A percentile compares a stretch with the other conserved stretches of the same genome.
phyloP scores from a whole-genome alignment of 2,888 invertebrate genomes.

The Aradus depressus region DNA sequence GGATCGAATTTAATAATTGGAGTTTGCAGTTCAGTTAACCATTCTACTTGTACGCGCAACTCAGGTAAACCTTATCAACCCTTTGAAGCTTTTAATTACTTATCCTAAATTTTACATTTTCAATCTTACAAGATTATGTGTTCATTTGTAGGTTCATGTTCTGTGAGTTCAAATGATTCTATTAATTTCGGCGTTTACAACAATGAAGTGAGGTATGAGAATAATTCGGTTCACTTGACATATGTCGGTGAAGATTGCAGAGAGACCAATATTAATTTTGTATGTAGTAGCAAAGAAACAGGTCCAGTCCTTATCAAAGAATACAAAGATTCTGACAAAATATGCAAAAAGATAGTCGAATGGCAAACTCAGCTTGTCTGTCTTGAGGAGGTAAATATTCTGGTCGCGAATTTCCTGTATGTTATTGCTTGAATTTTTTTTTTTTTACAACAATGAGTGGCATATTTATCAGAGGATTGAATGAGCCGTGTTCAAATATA shows the following conservation, averaged over 20 bases:
- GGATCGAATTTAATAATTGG: constrained; percentile 2
- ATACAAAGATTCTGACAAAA: no score
- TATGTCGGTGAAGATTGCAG: background rate
- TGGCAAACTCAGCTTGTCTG: constrained; percentile 9
- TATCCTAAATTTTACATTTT: no score
- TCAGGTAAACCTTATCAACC: constrained; percentile 4
- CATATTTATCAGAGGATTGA: background rate
- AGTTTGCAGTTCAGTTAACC: constrained; percentile 1
- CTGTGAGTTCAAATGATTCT: background rate
- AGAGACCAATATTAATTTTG: constrained; percentile 6
- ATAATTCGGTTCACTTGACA: background rate
- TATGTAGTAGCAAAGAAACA: background rate
- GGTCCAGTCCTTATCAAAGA: no score
- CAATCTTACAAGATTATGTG: no score
- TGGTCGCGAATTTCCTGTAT: background rate
- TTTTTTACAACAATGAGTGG: no score
- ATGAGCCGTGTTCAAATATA: background rate
- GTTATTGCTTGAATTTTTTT: no score
- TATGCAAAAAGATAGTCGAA: no score
- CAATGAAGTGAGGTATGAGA: background rate
- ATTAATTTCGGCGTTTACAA: constrained; percentile 9
- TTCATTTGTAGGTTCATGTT: constrained; percentile 3
- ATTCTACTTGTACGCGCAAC: background rate
- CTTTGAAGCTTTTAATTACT: no score
- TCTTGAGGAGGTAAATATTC: constrained; percentile 4